phyloP scores from a whole-genome alignment of 2,113 vertebrate species.

The Melanerpes aurifrons region DNA sequence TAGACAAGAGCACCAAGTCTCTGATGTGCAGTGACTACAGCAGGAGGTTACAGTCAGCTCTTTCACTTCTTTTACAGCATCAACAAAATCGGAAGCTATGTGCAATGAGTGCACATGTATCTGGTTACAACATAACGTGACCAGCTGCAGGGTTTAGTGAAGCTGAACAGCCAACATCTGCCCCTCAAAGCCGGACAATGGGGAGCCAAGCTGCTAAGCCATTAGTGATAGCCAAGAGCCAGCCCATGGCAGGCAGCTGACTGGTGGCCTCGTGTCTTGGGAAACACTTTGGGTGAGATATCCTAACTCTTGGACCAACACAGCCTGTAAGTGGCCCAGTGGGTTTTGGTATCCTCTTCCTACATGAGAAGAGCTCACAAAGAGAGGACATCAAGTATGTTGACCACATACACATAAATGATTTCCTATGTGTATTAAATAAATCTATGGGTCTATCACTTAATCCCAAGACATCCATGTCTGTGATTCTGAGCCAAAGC shows the following conservation, averaged over 20 bases:
- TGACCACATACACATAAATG: neutral
- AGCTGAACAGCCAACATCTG: constrained; percentile 36
- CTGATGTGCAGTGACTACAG: neutral
- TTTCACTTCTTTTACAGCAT: neutral
- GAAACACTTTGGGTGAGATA: neutral
- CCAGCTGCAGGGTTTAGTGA: constrained; percentile 35
- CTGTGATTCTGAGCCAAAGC: neutral
- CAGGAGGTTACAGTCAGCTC: neutral
- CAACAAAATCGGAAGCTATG: neutral
- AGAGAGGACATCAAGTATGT: neutral
- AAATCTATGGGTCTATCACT: neutral
- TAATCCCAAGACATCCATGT: neutral
- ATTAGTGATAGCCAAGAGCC: neutral
- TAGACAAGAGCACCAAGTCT: neutral
- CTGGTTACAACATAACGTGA: constrained; percentile 24
- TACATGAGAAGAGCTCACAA: neutral
- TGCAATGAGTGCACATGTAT: neutral
- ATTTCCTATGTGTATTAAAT: neutral
- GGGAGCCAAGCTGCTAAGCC: constrained; percentile 15
- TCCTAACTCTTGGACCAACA: neutral
- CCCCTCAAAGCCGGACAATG: neutral
- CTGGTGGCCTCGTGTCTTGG: neutral
- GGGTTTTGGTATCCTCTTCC: neutral
- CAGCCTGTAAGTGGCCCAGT: neutral
- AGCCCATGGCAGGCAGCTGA: neutral